phyloP scores from a whole-genome alignment of 2,888 invertebrate species.

The Aleiodes leptofemur region DNA sequence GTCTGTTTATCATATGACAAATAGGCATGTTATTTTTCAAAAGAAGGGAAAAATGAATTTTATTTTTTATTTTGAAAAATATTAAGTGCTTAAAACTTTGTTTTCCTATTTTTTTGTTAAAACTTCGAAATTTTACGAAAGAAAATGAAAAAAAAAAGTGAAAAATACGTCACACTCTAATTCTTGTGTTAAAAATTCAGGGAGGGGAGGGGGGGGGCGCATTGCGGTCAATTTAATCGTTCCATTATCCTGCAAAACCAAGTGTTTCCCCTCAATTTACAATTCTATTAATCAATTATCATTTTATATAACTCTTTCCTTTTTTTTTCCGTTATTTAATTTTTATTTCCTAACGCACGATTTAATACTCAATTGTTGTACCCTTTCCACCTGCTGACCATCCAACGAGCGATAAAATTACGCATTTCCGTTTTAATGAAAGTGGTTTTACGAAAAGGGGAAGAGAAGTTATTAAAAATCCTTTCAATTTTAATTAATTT shows the following conservation, averaged over 20 bases:
- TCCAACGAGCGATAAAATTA: constrained; percentile 30
- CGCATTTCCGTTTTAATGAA: constrained; percentile 5
- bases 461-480: background rate
- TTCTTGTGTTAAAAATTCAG: constrained; percentile 1
- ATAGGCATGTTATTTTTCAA: background rate
- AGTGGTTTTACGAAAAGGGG: background rate
- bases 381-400: constrained; percentile 34
- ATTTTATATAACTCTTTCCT: background rate
- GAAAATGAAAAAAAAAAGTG: background rate
- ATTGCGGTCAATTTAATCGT: constrained; percentile 3
- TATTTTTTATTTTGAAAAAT: too few species aligned
- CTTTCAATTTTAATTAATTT: background rate
- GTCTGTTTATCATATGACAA: constrained; percentile 63
- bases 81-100: too few species aligned
- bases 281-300: constrained; percentile 26
- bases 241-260: background rate
- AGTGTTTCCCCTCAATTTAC: constrained; percentile 4
- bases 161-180: background rate
- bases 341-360: constrained; percentile 8
- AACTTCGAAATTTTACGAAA: background rate
- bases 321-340: background rate
- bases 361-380: constrained; percentile 19
- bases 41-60: too few species aligned
- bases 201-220: background rate
- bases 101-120: background rate